Evolutionary conservation across 2,888 invertebrate species (phyloP).

Genomic region (Muschampia staudingeri): DNA sequence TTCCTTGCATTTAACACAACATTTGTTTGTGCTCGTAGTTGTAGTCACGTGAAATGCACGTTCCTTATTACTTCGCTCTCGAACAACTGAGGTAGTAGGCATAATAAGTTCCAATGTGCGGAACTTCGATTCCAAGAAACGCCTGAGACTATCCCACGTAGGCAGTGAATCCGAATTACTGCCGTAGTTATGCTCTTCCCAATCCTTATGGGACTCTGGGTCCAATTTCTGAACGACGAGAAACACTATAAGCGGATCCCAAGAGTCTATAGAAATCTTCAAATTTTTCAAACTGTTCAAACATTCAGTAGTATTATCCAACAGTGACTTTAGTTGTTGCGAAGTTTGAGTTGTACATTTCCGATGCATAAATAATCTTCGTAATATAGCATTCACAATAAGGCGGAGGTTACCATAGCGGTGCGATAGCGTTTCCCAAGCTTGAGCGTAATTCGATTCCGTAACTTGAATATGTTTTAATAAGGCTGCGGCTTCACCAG

Average conservation of each 20-base stretch:
- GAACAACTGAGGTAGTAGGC: no score
- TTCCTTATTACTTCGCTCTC: no score
- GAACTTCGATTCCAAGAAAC: no score
- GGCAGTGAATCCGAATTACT: no score
- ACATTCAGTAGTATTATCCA: not conserved
- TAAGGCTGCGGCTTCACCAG: constrained; percentile 60
- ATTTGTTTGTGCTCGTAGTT: no score
- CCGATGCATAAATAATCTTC: not conserved
- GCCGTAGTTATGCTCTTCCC: no score
- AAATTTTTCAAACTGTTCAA: not conserved
- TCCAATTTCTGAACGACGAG: not conserved
- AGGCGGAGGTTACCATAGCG: not conserved
- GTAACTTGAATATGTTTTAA: constrained; percentile 29
- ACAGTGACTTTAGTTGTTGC: not conserved
- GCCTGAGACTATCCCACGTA: no score
- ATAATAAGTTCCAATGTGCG: no score
- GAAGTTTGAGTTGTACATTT: not conserved
- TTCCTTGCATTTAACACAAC: no score
- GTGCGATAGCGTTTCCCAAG: not conserved
- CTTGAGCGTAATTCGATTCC: not conserved
- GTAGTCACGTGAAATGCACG: no score
- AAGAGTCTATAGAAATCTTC: not conserved
- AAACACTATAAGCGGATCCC: not conserved
- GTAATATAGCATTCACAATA: not conserved
- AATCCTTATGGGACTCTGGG: not conserved